Evolutionary conservation across 2,797 vertebrate genomes (phyloP).

Genomic region (Bovichtus diacanthus): DNA sequence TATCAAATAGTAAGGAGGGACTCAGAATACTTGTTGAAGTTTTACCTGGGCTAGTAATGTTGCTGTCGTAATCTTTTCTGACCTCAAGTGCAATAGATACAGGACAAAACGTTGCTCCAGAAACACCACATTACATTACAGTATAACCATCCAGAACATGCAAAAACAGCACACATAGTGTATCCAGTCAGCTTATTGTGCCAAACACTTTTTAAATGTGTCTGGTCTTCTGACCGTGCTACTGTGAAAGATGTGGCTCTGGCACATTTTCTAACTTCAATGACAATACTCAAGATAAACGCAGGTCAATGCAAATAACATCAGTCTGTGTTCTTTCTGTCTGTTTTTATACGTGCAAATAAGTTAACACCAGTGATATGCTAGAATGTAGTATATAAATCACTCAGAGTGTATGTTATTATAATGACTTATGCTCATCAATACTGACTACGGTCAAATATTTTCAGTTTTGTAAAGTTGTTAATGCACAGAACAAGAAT

Average conservation of each 20-base stretch:
- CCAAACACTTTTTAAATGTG: conserved; percentile 16
- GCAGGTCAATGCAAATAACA: conserved; percentile 68
- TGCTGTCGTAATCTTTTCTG: conserved; percentile 6
- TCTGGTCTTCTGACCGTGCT: conserved; percentile 50
- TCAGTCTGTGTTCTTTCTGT: conserved; percentile 12
- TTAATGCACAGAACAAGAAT: conserved; percentile 21
- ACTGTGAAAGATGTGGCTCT: conserved; percentile 67
- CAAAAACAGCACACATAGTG: conserved; percentile 34
- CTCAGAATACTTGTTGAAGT: neutral
- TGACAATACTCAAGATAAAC: conserved; percentile 47
- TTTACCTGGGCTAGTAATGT: neutral
- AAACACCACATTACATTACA: conserved; percentile 8
- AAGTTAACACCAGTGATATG: conserved; percentile 36
- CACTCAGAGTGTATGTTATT: conserved; percentile 31
- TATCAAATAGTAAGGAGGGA: neutral
- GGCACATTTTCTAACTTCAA: conserved; percentile 34
- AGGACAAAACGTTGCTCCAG: conserved; percentile 11
- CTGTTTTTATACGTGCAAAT: conserved; percentile 45
- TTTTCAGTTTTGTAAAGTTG: conserved; percentile 41
- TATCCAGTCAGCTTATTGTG: conserved; percentile 13
- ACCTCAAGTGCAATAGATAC: conserved; percentile 18
- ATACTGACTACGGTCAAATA: conserved; percentile 48
- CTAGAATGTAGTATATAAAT: conserved; percentile 48
- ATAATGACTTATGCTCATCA: conserved; percentile 63
- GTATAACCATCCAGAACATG: conserved; percentile 41